Conservation (phyloP, 2,113 vertebrate species). For the Chloropsis hardwickii region DNA sequence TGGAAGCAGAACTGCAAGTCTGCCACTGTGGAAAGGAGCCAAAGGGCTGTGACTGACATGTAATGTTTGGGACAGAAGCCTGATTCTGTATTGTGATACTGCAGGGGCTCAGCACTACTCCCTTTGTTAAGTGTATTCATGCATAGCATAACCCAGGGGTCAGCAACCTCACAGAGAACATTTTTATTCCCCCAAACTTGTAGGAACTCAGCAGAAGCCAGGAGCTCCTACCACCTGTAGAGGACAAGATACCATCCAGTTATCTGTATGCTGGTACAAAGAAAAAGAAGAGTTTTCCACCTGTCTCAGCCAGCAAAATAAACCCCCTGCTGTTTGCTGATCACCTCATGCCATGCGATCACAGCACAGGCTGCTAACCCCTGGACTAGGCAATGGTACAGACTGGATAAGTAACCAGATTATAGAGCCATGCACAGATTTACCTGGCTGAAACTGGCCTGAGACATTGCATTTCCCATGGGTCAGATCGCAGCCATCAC, state of each 20-base stretch:
- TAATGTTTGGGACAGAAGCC: background rate
- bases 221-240: background rate
- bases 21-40: background rate
- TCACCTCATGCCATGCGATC: background rate
- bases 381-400: background rate
- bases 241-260: background rate
- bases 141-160: constrained; percentile 40
- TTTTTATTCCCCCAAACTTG: background rate
- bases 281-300: background rate
- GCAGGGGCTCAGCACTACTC: background rate
- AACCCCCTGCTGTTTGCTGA: background rate
- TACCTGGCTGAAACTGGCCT: constrained; percentile 63
- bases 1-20: background rate
- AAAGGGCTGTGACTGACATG: background rate
- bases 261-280: background rate
- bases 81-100: background rate
- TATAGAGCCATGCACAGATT: constrained; percentile 25
- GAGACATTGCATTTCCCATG: constrained; percentile 59
- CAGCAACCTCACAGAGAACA: background rate
- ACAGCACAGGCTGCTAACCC: background rate
- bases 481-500: constrained; percentile 47
- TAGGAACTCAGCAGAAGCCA: background rate
- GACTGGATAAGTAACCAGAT: constrained; percentile 47
- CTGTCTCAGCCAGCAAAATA: background rate
- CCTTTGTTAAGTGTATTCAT: background rate